Conservation (phyloP, 2,113 vertebrate genomes). For the Hypocryptadius cinnamomeus region DNA sequence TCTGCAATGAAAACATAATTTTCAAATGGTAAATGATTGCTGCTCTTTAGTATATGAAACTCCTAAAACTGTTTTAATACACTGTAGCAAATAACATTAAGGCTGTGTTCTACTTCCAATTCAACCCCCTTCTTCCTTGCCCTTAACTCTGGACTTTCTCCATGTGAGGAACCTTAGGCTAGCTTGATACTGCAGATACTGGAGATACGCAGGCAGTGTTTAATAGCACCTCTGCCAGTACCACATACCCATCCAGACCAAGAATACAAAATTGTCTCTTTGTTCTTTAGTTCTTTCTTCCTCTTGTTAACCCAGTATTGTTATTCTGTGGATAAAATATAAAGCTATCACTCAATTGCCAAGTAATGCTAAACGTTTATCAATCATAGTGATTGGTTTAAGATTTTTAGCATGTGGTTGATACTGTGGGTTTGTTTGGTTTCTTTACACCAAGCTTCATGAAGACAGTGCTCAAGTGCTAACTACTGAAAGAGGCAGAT, state of each 20-base stretch:
- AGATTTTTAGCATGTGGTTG: neutral
- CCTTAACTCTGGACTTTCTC: neutral
- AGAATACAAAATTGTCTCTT: neutral
- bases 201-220: neutral
- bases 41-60: neutral
- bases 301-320: neutral
- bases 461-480: neutral
- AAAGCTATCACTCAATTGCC: neutral
- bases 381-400: neutral
- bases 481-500: neutral
- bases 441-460: neutral
- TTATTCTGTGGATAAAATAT: neutral
- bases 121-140: neutral
- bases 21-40: neutral
- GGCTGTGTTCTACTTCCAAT: neutral
- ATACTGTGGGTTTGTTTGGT: neutral
- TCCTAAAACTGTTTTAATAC: neutral
- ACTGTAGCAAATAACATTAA: neutral
- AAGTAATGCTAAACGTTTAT: neutral
- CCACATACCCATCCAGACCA: neutral
- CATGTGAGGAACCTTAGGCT: neutral
- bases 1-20: neutral
- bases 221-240: neutral
- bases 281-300: neutral
- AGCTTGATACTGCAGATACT: neutral